These are phyloP conservation scores for Leuctra nigra DNA, from an alignment of 2,888 invertebrate genomes.

Conservation along the genomic window DNA sequence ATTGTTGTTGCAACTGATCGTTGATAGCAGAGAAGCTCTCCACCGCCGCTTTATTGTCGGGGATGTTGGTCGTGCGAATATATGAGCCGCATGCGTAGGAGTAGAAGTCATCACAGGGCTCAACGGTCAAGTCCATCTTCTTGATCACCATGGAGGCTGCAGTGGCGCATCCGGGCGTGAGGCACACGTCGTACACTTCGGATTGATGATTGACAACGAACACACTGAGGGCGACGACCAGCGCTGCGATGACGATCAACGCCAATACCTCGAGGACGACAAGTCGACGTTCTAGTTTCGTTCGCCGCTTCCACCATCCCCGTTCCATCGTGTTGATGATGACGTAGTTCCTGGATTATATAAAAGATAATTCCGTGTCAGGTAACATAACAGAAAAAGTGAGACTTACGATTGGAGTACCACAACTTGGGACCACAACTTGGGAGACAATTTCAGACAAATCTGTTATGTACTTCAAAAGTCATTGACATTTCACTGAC, in stretches of 20 bases:
- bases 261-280: conserved; percentile 52
- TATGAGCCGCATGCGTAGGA: conserved; percentile 73
- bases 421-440: too few relatives aligned
- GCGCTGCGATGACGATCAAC: conserved; percentile 52
- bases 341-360: too few relatives aligned
- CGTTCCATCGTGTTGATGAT: too few relatives aligned
- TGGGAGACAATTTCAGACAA: too few relatives aligned
- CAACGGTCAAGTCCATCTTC: conserved; percentile 62
- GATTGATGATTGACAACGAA: conserved; percentile 41
- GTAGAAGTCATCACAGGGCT: conserved; percentile 80
- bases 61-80: conserved; percentile 62
- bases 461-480: too few relatives aligned
- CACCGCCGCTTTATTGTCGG: conserved; percentile 74
- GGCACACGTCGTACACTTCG: conserved; percentile 63
- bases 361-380: too few relatives aligned
- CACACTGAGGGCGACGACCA: conserved; percentile 55
- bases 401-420: too few relatives aligned
- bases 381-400: too few relatives aligned
- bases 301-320: conserved; percentile 74
- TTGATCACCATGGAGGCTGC: conserved; percentile 66
- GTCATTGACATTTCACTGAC: too few relatives aligned
- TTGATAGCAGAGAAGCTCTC: conserved; percentile 59
- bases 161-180: conserved; percentile 70
- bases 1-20: conserved; percentile 68
- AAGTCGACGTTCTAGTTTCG: conserved; percentile 62